Conservation (phyloP, 1,140 invertebrate species). For the Brachionus sp. region DNA sequence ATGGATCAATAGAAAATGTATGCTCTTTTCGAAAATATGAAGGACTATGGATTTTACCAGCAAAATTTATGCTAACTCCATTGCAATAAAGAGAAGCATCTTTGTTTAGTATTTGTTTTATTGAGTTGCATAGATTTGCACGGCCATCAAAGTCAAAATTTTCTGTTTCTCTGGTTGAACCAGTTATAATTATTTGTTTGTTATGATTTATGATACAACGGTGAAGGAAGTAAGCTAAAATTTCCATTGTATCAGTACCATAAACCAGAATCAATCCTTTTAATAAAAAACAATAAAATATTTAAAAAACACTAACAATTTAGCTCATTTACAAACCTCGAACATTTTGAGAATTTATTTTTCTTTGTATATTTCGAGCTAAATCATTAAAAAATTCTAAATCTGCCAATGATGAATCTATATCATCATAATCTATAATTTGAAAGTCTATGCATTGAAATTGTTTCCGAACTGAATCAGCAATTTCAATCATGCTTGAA, state of each 20-base stretch:
- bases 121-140: constrained; percentile 19
- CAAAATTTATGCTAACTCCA: constrained; percentile 21
- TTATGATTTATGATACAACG: background rate
- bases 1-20: constrained; percentile 29
- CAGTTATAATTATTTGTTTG: constrained; percentile 20
- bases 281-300: too few species aligned
- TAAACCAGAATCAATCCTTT: background rate
- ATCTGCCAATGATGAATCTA: background rate
- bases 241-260: constrained; percentile 28
- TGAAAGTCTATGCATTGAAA: background rate
- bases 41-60: constrained; percentile 32
- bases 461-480: background rate
- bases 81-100: background rate
- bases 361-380: background rate
- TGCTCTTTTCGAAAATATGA: constrained; percentile 27
- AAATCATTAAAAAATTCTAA: constrained; percentile 17
- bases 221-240: constrained; percentile 4
- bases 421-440: background rate
- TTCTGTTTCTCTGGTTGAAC: background rate
- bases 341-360: background rate
- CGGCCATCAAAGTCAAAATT: constrained; percentile 1
- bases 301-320: too few species aligned
- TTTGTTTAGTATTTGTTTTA: constrained; percentile 33
- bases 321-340: background rate
- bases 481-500: background rate